Percentiles rank a stretch among this genome's conserved stretches.
Evolutionary conservation across 1,140 invertebrate species (phyloP).

Genomic region (fruit fly (Drosophila melanogaster)): DNA sequence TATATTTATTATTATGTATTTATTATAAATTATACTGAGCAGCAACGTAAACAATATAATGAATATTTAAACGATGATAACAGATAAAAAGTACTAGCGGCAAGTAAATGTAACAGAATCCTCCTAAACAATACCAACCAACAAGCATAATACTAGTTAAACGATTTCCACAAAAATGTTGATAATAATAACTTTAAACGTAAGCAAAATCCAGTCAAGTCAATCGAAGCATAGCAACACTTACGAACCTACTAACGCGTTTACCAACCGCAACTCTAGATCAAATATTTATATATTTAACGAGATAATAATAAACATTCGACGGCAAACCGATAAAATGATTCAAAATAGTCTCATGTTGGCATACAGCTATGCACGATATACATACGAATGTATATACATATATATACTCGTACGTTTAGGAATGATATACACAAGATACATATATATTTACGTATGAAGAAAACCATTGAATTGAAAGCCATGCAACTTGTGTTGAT

Average conservation of each 20-base stretch:
- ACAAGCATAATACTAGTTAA: constrained; percentile 68
- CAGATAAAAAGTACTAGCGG: constrained; percentile 45
- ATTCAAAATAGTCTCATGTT: constrained; percentile 62
- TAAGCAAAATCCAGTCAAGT: constrained; percentile 78
- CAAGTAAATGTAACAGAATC: constrained; percentile 73
- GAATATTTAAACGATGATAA: constrained; percentile 43
- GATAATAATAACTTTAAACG: constrained; percentile 72
- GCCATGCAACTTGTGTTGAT: constrained; percentile 65
- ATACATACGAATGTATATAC: constrained; percentile 48
- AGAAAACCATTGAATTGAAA: constrained; percentile 39
- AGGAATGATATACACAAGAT: constrained; percentile 53
- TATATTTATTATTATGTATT: constrained; percentile 84
- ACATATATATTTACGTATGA: constrained; percentile 49
- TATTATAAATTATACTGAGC: constrained; percentile 80
- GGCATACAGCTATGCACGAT: constrained; percentile 54
- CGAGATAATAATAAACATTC: constrained; percentile 28
- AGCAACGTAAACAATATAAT: constrained; percentile 58
- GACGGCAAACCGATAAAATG: constrained; percentile 39
- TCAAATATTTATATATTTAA: constrained; percentile 56
- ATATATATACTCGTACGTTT: constrained; percentile 27
- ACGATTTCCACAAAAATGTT: constrained; percentile 68
- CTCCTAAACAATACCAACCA: constrained; percentile 73
- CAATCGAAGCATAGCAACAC: constrained; percentile 74
- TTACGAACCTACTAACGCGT: constrained; percentile 62
- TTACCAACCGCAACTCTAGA: constrained; percentile 72